Evolutionary conservation across 2,888 invertebrate genomes (phyloP).

Genomic region (Sinotaia quadrata): DNA sequence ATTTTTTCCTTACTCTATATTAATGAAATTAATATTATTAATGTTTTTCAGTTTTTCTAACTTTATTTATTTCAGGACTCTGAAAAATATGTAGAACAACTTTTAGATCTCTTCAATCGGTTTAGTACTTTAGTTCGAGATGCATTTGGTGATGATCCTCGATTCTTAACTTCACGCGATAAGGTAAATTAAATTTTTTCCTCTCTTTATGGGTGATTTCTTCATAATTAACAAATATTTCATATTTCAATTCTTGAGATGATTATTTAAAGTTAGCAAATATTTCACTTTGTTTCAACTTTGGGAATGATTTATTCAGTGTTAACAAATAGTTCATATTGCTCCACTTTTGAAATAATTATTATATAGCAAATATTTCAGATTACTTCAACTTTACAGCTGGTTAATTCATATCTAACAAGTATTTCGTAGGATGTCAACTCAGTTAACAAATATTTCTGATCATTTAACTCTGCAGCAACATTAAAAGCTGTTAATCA

Average conservation of each 20-base stretch:
- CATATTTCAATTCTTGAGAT: neutral
- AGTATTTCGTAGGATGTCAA: too few relatives aligned
- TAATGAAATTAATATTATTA: neutral
- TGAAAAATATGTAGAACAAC: constrained; percentile 96
- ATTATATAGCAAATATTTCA: too few relatives aligned
- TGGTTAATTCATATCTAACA: too few relatives aligned
- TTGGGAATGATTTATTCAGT: neutral
- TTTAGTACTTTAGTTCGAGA: constrained; percentile 93
- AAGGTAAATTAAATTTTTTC: constrained; percentile 75
- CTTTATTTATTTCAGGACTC: constrained; percentile 79
- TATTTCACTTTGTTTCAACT: neutral
- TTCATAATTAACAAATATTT: neutral
- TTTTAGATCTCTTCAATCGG: constrained; percentile 91
- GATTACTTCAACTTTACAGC: too few relatives aligned
- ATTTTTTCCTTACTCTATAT: neutral
- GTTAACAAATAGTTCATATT: neutral
- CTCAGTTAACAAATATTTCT: too few relatives aligned
- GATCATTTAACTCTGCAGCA: too few relatives aligned
- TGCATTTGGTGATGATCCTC: constrained; percentile 96
- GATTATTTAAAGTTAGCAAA: neutral
- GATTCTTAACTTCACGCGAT: constrained; percentile 97
- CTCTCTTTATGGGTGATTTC: neutral
- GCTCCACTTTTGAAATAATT: too few relatives aligned
- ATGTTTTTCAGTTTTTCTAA: neutral
- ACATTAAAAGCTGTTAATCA: too few relatives aligned